phyloP scores from a whole-genome alignment of 2,113 vertebrate species.

The Nothobranchius kuhntae region DNA sequence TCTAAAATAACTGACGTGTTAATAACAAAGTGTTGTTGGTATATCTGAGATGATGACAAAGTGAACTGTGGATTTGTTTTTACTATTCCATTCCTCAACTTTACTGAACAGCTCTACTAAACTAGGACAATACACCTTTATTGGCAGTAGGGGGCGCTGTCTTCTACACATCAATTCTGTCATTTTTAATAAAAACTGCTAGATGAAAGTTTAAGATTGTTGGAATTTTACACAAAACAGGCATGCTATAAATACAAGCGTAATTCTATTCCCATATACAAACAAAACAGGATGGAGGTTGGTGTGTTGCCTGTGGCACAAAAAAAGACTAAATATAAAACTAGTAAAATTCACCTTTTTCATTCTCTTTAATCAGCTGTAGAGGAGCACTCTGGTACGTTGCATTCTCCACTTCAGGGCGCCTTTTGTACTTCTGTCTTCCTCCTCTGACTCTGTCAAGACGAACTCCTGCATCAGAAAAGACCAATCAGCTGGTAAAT shows the following conservation, averaged over 20 bases:
- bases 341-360: slow-evolving; percentile 67
- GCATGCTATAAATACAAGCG: too few relatives aligned
- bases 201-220: neutral
- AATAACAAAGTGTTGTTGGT: too few relatives aligned
- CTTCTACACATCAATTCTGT: neutral
- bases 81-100: neutral
- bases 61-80: too few relatives aligned
- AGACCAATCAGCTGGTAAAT: neutral
- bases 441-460: slow-evolving; percentile 90
- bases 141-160: slow-evolving; percentile 34
- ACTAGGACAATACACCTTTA: neutral
- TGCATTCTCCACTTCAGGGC: slow-evolving; percentile 86
- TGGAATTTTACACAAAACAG: too few relatives aligned
- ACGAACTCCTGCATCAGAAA: slow-evolving; percentile 82
- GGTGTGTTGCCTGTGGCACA: neutral
- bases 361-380: slow-evolving; percentile 85
- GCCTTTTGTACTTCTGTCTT: slow-evolving; percentile 90
- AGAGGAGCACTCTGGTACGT: slow-evolving; percentile 81
- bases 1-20: too few relatives aligned
- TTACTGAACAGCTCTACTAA: neutral
- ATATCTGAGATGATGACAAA: too few relatives aligned
- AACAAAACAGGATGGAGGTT: neutral
- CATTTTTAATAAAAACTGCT: neutral
- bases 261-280: neutral
- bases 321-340: neutral